A percentile compares a stretch with the other conserved stretches of the same genome.
Evolutionary conservation across 2,888 invertebrate genomes (phyloP).

Genomic region (Nesidiocoris tenuis): DNA sequence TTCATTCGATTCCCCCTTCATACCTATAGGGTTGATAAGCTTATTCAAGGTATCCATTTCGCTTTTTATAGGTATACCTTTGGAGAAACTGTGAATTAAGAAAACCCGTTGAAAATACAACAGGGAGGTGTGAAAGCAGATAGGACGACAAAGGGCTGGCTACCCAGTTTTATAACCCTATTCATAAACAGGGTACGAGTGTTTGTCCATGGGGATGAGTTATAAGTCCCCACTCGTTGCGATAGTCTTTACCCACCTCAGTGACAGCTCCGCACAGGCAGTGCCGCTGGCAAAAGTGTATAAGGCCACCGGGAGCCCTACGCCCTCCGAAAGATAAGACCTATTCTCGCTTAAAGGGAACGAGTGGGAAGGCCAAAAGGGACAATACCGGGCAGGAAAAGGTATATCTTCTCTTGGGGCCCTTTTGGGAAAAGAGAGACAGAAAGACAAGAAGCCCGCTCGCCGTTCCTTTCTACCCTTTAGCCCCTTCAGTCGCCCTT

Average conservation of each 20-base stretch:
- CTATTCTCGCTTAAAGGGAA: neutral
- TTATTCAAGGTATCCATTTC: neutral
- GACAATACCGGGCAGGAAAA: slow-evolving; percentile 36
- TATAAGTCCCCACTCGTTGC: slow-evolving; percentile 17
- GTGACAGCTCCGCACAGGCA: neutral
- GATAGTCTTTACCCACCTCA: slow-evolving; percentile 5
- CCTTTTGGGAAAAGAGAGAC: slow-evolving; percentile 17
- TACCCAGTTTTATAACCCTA: slow-evolving; percentile 7
- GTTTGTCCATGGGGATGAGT: slow-evolving; percentile 15
- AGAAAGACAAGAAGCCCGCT: neutral
- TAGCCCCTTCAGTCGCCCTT: neutral
- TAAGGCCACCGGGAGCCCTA: neutral
- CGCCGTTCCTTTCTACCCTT: neutral
- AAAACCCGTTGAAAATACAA: neutral
- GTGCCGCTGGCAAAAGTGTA: neutral
- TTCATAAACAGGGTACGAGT: slow-evolving; percentile 7
- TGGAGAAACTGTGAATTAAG: neutral
- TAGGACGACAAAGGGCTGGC: slow-evolving; percentile 2
- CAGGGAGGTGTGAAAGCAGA: neutral
- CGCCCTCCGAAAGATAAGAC: neutral
- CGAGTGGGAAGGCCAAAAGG: slow-evolving; percentile 14
- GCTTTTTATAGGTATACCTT: neutral
- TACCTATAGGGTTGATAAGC: too few species aligned
- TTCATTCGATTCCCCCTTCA: too few species aligned
- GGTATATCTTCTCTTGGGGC: slow-evolving; percentile 32